Evolutionary conservation across 2,888 invertebrate genomes (phyloP).

Genomic region (Zygothrica quintamaculata): DNA sequence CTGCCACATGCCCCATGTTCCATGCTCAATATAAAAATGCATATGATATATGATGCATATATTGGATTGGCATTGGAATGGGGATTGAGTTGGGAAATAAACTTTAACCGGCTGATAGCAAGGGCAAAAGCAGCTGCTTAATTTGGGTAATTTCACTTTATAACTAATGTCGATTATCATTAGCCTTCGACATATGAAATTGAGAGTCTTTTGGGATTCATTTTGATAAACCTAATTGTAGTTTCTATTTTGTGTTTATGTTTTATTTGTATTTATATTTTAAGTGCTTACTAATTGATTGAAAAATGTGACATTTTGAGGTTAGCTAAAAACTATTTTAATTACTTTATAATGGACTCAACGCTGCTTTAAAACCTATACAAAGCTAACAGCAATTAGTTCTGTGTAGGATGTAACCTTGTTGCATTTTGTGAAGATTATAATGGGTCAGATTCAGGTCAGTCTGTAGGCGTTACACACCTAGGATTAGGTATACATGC

Average conservation of each 20-base stretch:
- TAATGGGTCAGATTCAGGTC: too few species aligned
- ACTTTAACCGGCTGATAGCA: too few species aligned
- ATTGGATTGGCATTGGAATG: too few species aligned
- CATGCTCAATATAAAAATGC: slow-evolving; percentile 39
- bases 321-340: not conserved
- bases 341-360: too few species aligned
- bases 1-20: not conserved
- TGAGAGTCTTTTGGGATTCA: slow-evolving; percentile 39
- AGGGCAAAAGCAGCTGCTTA: slow-evolving; percentile 67
- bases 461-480: too few species aligned
- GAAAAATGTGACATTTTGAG: slow-evolving; percentile 33
- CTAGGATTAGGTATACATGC: too few species aligned
- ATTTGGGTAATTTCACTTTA: slow-evolving; percentile 68
- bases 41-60: slow-evolving; percentile 59
- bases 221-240: slow-evolving; percentile 17
- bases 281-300: slow-evolving; percentile 63
- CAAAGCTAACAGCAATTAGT: too few species aligned
- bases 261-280: slow-evolving; percentile 8
- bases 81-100: not conserved
- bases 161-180: slow-evolving; percentile 47
- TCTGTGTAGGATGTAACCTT: too few species aligned
- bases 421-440: too few species aligned
- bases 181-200: slow-evolving; percentile 40
- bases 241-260: slow-evolving; percentile 7
- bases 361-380: too few species aligned